Percentiles rank a stretch among this genome's conserved stretches.
These are phyloP conservation scores for Agonopterix arenella DNA, from an alignment of 2,888 invertebrate genomes.

Conservation along the genomic window DNA sequence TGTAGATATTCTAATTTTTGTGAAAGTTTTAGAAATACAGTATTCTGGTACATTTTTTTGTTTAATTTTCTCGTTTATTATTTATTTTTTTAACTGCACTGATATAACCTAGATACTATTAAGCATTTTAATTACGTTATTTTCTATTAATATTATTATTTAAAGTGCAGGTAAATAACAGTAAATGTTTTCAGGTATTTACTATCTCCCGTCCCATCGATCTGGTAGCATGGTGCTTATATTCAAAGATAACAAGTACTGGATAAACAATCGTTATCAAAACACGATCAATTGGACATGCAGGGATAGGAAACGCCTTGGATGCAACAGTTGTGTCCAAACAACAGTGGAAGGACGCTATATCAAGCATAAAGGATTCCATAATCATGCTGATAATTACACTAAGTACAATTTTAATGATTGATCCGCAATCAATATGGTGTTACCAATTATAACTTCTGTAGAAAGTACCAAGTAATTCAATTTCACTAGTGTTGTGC, in stretches of 20 bases:
- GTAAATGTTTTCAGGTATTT: constrained; percentile 52
- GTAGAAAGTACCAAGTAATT: constrained; percentile 19
- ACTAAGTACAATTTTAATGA: constrained; percentile 70
- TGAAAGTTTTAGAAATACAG: constrained; percentile 60
- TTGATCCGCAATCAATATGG: constrained; percentile 27
- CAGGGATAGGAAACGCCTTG: constrained; percentile 58
- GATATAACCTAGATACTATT: too few relatives aligned
- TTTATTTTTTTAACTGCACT: constrained; percentile 4
- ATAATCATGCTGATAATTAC: constrained; percentile 66
- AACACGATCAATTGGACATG: constrained; percentile 72
- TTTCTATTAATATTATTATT: neutral
- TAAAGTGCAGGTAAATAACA: constrained; percentile 12
- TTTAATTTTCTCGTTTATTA: neutral
- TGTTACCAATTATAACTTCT: constrained; percentile 28
- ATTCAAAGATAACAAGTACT: constrained; percentile 68
- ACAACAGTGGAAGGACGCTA: constrained; percentile 64
- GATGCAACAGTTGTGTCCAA: constrained; percentile 66
- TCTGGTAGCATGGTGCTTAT: constrained; percentile 69
- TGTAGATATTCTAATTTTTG: constrained; percentile 41
- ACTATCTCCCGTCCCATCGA: constrained; percentile 67
- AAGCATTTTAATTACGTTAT: too few relatives aligned
- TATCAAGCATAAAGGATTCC: constrained; percentile 63
- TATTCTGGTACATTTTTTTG: constrained; percentile 44
- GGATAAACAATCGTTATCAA: constrained; percentile 70
- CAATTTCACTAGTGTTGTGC: neutral